Base-by-base conservation (phyloP, 2,888 invertebrate genomes). In the Esperia sulphurella region DNA sequence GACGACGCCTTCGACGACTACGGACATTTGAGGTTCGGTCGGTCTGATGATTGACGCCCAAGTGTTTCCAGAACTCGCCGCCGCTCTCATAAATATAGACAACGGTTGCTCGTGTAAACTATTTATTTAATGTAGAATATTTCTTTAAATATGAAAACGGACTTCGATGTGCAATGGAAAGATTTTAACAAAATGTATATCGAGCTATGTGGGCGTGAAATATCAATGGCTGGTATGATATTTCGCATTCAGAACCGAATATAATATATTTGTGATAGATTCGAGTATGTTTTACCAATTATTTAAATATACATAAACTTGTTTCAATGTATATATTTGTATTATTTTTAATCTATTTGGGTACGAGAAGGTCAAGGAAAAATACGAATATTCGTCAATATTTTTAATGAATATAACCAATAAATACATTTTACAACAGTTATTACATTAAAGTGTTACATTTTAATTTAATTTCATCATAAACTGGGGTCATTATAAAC, bases 1-100 rank as follows among this genome's bases (percentile, higher is more conserved):
- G 93, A 93, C 37, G 93, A 93, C 51, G 87, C 91, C 14, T 94
- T 93, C 58, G 94, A 95, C 57, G 95, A 95, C 68, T 95, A 95
- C 60, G 95, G 95, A 1, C 94, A 94, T 63, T 89, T 94, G 83
- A 81, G 95, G 53, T 95, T 94, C 63, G 95, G 95, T 9, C 88
- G 93, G 53, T 92, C 91, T 48, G 90, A 88, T 31, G 83, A 85
- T 65, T 86, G 85, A 86, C 85, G 59, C 52, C 54, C 57, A 39
- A 60, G 45, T 48, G 45, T 48, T 14, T 14, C 37, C 21, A 46
- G 46, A 14, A 46, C 41, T 10, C 54, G 51, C 45, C 54, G 41
- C 28, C 48, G 51, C 13, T 43, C 45, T 28, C 41, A 13, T 45
- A 57, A 41, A 41, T 35, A 57, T 58, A 46, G 60, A 65, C 47